Evolutionary conservation across 2,113 vertebrate genomes (phyloP).

Genomic region (Osmerus eperlanus): DNA sequence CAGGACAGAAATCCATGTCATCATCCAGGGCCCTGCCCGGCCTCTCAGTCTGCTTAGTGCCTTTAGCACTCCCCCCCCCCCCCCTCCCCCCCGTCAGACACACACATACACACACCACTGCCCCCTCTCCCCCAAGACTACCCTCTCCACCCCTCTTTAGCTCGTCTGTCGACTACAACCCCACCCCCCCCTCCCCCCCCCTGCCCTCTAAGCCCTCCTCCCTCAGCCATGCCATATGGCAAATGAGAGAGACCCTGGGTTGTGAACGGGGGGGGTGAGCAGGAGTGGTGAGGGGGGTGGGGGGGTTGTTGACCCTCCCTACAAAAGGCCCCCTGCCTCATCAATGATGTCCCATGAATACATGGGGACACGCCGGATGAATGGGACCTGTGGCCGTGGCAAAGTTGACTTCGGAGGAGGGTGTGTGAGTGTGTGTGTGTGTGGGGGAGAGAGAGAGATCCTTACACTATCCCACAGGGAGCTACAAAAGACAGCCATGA

Average conservation of each 20-base stretch:
- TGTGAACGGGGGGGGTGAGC: not conserved
- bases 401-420: not conserved
- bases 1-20: too few relatives aligned
- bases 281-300: too few relatives aligned
- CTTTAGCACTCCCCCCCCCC: too few relatives aligned
- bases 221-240: not conserved
- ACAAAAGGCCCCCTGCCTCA: too few relatives aligned
- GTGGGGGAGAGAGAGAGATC: not conserved
- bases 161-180: too few relatives aligned
- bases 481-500: not conserved
- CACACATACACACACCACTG: too few relatives aligned
- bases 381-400: not conserved
- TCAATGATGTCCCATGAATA: not conserved
- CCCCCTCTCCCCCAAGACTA: too few relatives aligned
- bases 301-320: too few relatives aligned
- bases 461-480: not conserved
- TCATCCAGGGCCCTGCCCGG: too few relatives aligned
- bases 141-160: too few relatives aligned
- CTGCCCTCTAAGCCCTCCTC: not conserved
- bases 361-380: not conserved
- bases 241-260: not conserved
- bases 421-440: constrained; percentile 4
- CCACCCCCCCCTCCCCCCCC: not conserved
- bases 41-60: too few relatives aligned
- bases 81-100: too few relatives aligned